Evolutionary conservation across 2,113 vertebrate genomes (phyloP).

Genomic region (Takifugu flavidus): DNA sequence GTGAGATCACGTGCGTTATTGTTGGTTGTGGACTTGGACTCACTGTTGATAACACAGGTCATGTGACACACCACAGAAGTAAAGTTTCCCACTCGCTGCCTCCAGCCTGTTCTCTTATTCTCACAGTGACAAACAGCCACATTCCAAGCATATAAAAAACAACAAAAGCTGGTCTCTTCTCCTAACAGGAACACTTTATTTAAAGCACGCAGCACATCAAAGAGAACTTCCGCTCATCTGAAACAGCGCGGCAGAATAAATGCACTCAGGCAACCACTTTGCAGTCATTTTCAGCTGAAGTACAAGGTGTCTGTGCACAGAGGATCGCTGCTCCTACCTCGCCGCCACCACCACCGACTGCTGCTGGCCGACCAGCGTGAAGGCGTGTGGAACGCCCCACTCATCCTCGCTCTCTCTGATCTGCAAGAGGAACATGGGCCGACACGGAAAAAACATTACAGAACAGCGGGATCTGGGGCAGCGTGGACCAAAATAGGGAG

Average conservation of each 20-base stretch:
- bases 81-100: too few relatives aligned
- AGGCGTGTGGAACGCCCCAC: constrained; percentile 94
- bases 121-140: too few relatives aligned
- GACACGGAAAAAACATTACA: constrained; percentile 24
- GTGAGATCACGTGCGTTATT: too few relatives aligned
- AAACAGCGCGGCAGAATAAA: neutral
- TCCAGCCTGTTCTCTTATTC: too few relatives aligned
- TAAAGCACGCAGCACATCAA: too few relatives aligned
- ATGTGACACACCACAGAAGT: too few relatives aligned
- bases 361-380: constrained; percentile 87
- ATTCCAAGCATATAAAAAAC: too few relatives aligned
- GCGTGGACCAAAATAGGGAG: constrained; percentile 50
- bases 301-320: neutral
- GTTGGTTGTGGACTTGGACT: too few relatives aligned
- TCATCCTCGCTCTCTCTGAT: constrained; percentile 94
- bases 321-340: constrained; percentile 74
- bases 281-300: neutral
- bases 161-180: too few relatives aligned
- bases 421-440: constrained; percentile 65
- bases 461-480: constrained; percentile 52
- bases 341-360: constrained; percentile 93
- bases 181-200: too few relatives aligned
- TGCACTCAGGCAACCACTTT: neutral
- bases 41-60: too few relatives aligned
- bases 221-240: neutral